Evolutionary conservation across 2,113 vertebrate species (phyloP).

Genomic region (Orientallactaga bullata): DNA sequence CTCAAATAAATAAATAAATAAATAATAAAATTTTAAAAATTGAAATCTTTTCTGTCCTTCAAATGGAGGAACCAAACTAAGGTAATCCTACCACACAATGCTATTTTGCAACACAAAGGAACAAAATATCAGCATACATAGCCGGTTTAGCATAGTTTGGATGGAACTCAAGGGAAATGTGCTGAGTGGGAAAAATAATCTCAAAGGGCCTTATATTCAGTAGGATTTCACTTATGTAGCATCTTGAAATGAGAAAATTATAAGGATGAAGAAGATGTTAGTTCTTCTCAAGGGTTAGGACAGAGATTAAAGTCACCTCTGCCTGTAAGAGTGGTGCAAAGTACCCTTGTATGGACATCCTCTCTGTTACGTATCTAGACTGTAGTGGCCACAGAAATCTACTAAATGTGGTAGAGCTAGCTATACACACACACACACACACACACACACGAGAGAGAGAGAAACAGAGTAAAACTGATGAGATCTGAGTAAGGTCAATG

Average conservation of each 20-base stretch:
- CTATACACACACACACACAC: background rate
- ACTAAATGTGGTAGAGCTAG: background rate
- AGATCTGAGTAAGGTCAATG: background rate
- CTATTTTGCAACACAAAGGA: background rate
- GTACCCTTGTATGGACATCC: accelerated
- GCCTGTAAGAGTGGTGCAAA: background rate
- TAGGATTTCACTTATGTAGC: background rate
- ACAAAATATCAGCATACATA: background rate
- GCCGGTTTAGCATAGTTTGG: too few species aligned
- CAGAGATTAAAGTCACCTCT: accelerated
- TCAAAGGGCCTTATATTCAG: background rate
- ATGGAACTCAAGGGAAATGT: background rate
- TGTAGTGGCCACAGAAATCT: background rate
- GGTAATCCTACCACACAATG: background rate
- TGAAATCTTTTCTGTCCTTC: background rate
- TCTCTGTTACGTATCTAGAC: background rate
- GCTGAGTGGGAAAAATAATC: background rate
- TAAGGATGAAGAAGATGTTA: background rate
- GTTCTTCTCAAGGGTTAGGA: background rate
- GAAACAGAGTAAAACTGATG: background rate
- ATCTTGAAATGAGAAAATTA: background rate
- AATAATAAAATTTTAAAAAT: background rate
- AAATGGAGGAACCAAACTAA: background rate
- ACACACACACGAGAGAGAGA: background rate
- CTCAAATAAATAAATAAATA: too few species aligned